These are phyloP conservation scores for Cremastobaeus sp. DNA, from an alignment of 2,888 invertebrate genomes.

Conservation along the genomic window DNA sequence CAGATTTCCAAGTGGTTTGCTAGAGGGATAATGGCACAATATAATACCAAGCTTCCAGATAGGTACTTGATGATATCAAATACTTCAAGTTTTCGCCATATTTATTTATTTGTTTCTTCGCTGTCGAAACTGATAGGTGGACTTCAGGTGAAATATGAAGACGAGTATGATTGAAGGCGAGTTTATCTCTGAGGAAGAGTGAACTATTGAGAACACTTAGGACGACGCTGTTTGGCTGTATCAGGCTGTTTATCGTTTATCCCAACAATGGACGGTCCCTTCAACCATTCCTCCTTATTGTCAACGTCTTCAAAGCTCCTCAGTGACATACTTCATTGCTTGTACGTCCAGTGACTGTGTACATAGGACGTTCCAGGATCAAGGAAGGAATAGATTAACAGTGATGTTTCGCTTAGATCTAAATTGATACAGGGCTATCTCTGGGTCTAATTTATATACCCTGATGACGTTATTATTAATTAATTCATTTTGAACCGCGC, in stretches of 20 bases:
- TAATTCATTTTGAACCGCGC: conserved; percentile 4
- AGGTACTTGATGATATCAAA: conserved; percentile 48
- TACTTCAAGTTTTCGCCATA: conserved; percentile 13
- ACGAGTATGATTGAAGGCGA: too few species aligned
- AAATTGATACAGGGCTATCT: conserved; percentile 20
- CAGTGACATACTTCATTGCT: conserved; percentile 58
- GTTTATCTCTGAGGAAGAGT: too few species aligned
- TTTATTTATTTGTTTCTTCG: conserved; percentile 36
- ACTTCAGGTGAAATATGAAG: too few species aligned
- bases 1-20: conserved; percentile 51
- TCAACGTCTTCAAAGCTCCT: conserved; percentile 70
- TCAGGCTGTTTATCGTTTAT: conserved; percentile 73
- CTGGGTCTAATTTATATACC: background rate
- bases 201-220: too few species aligned
- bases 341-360: conserved; percentile 35
- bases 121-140: background rate
- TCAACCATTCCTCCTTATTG: conserved; percentile 48
- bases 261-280: conserved; percentile 64
- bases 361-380: conserved; percentile 42
- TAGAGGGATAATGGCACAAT: conserved; percentile 37
- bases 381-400: conserved; percentile 51
- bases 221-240: conserved; percentile 58
- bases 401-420: conserved; percentile 17
- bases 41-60: conserved; percentile 45
- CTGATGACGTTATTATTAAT: conserved; percentile 12